These are phyloP conservation scores for Heliconius charithonia DNA, from an alignment of 2,888 invertebrate genomes.

Conservation along the genomic window DNA sequence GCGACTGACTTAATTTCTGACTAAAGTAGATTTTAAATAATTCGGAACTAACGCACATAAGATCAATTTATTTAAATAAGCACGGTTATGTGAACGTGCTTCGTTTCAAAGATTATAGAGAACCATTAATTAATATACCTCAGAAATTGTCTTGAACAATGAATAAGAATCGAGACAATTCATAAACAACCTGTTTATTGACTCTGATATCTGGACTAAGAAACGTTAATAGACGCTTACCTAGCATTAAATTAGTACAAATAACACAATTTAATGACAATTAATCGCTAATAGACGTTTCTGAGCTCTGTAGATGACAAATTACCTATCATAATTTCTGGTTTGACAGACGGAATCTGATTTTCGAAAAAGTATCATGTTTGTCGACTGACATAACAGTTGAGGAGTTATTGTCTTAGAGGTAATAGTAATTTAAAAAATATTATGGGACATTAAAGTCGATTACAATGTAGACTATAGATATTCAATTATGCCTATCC, in stretches of 20 bases:
- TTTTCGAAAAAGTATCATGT: neutral
- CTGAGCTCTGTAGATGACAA: neutral
- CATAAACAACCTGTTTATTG: neutral
- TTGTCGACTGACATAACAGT: neutral
- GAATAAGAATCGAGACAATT: neutral
- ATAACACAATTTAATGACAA: neutral
- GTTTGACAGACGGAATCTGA: neutral
- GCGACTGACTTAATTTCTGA: slow-evolving; percentile 23
- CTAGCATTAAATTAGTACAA: neutral
- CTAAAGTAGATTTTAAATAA: slow-evolving; percentile 11
- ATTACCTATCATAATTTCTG: neutral
- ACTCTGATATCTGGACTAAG: neutral
- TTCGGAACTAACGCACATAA: slow-evolving; percentile 25
- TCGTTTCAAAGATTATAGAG: neutral
- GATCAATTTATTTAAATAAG: slow-evolving; percentile 14
- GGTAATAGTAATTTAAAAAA: slow-evolving; percentile 5
- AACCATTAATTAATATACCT: neutral
- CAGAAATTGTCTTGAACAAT: neutral
- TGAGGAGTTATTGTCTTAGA: neutral
- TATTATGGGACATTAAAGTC: slow-evolving; percentile 15
- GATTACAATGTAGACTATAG: slow-evolving; percentile 28
- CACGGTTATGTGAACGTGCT: slow-evolving; percentile 12
- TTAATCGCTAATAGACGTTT: neutral
- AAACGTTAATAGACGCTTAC: neutral
- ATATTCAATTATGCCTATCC: slow-evolving; percentile 28